These are phyloP conservation scores for Onychomys arenicola DNA, from an alignment of 2,797 vertebrate species.

Conservation along the genomic window DNA sequence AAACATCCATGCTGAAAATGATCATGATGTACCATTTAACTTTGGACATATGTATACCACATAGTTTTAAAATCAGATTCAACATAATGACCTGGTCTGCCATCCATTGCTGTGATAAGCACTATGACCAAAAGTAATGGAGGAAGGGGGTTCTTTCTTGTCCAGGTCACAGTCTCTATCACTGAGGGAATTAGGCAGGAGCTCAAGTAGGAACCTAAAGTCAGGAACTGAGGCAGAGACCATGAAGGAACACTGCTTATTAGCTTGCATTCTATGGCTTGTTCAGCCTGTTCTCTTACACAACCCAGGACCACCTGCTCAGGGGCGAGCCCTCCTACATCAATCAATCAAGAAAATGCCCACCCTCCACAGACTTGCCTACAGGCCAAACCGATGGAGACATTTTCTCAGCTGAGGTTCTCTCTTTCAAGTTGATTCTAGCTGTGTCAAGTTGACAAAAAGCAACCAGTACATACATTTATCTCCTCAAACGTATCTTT, in stretches of 20 bases:
- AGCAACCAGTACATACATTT: too few relatives aligned
- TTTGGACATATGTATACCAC: not conserved
- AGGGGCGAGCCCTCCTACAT: not conserved
- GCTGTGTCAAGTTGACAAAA: not conserved
- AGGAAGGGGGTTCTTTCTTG: not conserved
- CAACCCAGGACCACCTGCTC: not conserved
- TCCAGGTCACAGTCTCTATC: too few relatives aligned
- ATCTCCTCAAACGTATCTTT: too few relatives aligned
- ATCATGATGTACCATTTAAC: not conserved
- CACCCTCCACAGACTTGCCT: too few relatives aligned
- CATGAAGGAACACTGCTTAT: not conserved
- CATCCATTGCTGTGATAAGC: not conserved
- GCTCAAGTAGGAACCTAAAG: not conserved
- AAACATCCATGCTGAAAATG: not conserved
- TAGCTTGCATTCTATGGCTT: not conserved
- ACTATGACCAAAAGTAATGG: not conserved
- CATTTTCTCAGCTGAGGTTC: not conserved
- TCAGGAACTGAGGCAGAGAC: not conserved
- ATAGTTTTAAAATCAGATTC: not conserved
- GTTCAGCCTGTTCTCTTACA: not conserved
- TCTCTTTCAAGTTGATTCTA: not conserved
- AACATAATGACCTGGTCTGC: not conserved
- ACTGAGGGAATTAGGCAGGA: not conserved
- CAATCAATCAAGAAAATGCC: not conserved
- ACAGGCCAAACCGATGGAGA: too few relatives aligned